Evolutionary conservation across 2,113 vertebrate genomes (phyloP), one percentile per base, ranked within the genome.

Genomic region (Eretmochelys imbricata): DNA sequence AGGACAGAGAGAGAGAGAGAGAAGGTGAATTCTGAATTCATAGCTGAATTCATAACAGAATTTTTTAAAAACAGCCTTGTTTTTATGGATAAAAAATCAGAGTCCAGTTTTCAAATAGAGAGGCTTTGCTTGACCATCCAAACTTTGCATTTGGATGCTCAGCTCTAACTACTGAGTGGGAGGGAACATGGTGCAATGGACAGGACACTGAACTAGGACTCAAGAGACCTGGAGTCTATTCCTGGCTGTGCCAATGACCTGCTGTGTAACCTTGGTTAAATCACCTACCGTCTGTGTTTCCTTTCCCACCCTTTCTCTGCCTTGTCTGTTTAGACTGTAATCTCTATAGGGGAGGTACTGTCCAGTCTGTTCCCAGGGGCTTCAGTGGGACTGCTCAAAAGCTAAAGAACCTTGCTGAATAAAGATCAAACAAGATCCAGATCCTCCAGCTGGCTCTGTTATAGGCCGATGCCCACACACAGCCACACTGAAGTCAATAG

Each of bases 41-140:
- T 75, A 87, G 42, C 54, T 55, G 80, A 91, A 88, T 86, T 90
- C 51, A 35, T 75, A 87, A 31, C 24, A 83, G 5, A 4, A 0
- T 0, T 1, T 48, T 89, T 95, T 84, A 49, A 55, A 55, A 55
- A 55, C 10, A 55, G 54, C 54, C 54, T 55, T 59, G 48, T 12
- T 75, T 95, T 90, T 38, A 65, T 81, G 84, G 42, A 79, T n/a
- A 89, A 89, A 84, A 81, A 79, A 49, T 1, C 5, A 22, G 76
- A 88, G 76, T 10, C 93, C 84, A 91, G 57, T 87, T 96, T 97
- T 91, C 84, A 95, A 50, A 88, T 92, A 51, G 27, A 22, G 17
- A 8, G 57, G 6, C 72, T 85, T 16, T 57, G 53, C 80, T 53
- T n/a, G 57, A 27, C n/a, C 86, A 65, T 96, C 93, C 29, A 27